Conservation (phyloP, 2,797 vertebrate genomes). For the Paratrypauchen microcephalus region DNA sequence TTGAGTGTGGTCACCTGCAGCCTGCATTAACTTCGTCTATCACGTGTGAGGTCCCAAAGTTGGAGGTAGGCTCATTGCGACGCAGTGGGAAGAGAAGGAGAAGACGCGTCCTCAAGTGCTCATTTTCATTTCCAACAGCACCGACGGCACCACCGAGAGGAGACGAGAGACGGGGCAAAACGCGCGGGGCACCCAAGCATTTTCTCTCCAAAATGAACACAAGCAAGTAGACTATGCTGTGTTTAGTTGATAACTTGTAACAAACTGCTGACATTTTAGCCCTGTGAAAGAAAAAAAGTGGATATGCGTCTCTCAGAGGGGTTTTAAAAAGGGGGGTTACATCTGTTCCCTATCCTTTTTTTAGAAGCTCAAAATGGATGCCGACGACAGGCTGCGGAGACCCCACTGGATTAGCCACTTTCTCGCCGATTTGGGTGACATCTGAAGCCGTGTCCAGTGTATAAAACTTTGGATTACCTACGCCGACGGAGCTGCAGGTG, state of each 20-base stretch:
- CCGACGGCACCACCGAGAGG: slow-evolving; percentile 34
- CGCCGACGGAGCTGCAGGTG: slow-evolving; percentile 35
- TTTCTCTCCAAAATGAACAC: slow-evolving; percentile 26
- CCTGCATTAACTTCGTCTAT: neutral
- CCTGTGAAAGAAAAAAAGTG: slow-evolving; percentile 33
- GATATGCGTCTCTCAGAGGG: slow-evolving; percentile 56
- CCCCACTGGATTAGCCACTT: slow-evolving; percentile 61
- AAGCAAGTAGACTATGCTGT: slow-evolving; percentile 19
- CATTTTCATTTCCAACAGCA: slow-evolving; percentile 17
- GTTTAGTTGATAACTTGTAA: slow-evolving; percentile 63
- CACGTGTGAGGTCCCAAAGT: slow-evolving; percentile 41
- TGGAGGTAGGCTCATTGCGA: slow-evolving; percentile 27
- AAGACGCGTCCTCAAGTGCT: slow-evolving; percentile 12
- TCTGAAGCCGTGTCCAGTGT: slow-evolving; percentile 49
- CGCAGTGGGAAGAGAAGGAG: slow-evolving; percentile 26
- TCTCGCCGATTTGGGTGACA: slow-evolving; percentile 48
- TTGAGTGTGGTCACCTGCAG: neutral
- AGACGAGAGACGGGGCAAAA: slow-evolving; percentile 25
- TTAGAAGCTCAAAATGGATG: slow-evolving; percentile 73
- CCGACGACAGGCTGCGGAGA: slow-evolving; percentile 68
- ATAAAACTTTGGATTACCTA: slow-evolving; percentile 69
- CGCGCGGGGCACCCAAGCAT: slow-evolving; percentile 35
- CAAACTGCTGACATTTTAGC: slow-evolving; percentile 50
- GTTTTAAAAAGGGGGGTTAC: slow-evolving; percentile 59
- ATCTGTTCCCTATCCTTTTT: slow-evolving; percentile 45